phyloP scores from a whole-genome alignment of 2,797 vertebrate species.

The Brachyalestes nurse region DNA sequence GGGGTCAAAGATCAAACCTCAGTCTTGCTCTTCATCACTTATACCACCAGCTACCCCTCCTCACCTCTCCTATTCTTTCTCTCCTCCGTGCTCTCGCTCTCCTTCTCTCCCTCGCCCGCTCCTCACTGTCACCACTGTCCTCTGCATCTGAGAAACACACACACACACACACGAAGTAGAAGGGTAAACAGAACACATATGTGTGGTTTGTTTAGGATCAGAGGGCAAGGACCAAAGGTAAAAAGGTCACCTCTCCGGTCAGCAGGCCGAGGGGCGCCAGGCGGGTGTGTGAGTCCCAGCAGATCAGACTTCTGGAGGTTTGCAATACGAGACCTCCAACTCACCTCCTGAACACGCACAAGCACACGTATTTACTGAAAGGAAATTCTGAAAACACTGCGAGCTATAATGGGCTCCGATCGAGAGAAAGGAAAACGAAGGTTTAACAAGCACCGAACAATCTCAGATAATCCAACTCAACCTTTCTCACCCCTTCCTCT shows the following conservation, averaged over 20 bases:
- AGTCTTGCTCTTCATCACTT: neutral
- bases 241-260: slow-evolving; percentile 70
- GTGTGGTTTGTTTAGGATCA: neutral
- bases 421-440: neutral
- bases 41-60: neutral
- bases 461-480: slow-evolving; percentile 22
- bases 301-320: slow-evolving; percentile 87
- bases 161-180: slow-evolving; percentile 8
- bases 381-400: neutral
- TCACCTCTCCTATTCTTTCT: slow-evolving; percentile 74
- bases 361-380: neutral
- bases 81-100: slow-evolving; percentile 75
- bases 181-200: neutral
- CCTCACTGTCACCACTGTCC: slow-evolving; percentile 76
- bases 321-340: slow-evolving; percentile 86
- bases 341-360: slow-evolving; percentile 78
- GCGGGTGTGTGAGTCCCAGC: slow-evolving; percentile 83
- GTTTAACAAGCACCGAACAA: neutral
- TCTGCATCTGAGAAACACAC: slow-evolving; percentile 72
- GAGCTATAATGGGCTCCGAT: neutral
- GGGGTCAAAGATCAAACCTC: slow-evolving; percentile 19
- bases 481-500: slow-evolving; percentile 80
- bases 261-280: slow-evolving; percentile 73
- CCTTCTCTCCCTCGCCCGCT: slow-evolving; percentile 76
- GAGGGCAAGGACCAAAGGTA: neutral